Evolutionary conservation across 1,140 invertebrate genomes (phyloP).

Genomic region (Dreissena rostriformis): DNA sequence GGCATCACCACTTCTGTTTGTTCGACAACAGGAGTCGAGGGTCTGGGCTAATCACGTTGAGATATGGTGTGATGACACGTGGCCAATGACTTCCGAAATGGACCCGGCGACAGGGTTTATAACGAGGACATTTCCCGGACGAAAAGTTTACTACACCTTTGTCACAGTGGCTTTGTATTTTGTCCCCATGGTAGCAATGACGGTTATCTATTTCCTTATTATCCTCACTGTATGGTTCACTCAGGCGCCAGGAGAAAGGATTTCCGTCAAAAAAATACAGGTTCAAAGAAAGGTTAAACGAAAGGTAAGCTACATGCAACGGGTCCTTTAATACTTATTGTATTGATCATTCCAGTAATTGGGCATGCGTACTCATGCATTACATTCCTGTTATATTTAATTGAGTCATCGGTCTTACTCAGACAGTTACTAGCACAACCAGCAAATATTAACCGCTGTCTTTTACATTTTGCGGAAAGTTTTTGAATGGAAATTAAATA

Average conservation of each 20-base stretch:
- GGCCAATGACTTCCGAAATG: conserved; percentile 62
- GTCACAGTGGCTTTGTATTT: conserved; percentile 82
- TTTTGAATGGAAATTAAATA: no score
- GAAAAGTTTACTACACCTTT: conserved; percentile 80
- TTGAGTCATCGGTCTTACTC: no score
- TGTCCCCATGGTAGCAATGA: conserved; percentile 82
- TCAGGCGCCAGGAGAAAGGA: conserved; percentile 71
- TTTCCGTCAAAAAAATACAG: conserved; percentile 73
- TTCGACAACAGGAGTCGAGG: conserved; percentile 62
- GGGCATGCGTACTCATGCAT: no score
- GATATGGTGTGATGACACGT: conserved; percentile 78
- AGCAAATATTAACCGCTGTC: no score
- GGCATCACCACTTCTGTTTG: conserved; percentile 79
- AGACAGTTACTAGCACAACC: no score
- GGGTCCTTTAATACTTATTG: no score
- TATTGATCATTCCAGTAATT: no score
- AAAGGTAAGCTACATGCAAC: conserved; percentile 66
- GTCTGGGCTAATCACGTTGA: conserved; percentile 78
- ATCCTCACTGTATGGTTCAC: conserved; percentile 80
- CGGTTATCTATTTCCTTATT: conserved; percentile 81
- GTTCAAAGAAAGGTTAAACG: conserved; percentile 73
- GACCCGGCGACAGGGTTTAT: conserved; percentile 54
- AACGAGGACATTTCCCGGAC: conserved; percentile 50
- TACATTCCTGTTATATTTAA: no score
- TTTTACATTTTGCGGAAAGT: no score